Evolutionary conservation across 2,797 vertebrate genomes (phyloP).

Genomic region (Malacoraja senta): DNA sequence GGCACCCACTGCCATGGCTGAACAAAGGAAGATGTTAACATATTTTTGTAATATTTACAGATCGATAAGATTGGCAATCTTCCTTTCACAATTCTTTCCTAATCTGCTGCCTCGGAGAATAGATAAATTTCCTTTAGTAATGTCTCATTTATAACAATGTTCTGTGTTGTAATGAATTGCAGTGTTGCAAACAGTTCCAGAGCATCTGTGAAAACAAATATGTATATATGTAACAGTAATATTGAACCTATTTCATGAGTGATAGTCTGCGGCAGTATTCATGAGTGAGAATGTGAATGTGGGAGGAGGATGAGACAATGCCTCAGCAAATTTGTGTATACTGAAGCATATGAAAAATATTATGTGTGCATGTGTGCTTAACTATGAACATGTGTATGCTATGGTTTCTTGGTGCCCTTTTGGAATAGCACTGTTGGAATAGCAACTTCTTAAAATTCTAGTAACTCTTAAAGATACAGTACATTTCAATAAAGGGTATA

Average conservation of each 20-base stretch:
- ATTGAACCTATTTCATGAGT: neutral
- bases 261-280: neutral
- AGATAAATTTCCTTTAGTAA: neutral
- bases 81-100: neutral
- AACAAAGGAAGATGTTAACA: neutral
- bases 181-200: neutral
- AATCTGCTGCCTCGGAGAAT: neutral
- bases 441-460: neutral
- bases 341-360: neutral
- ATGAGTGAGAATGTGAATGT: neutral
- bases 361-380: neutral
- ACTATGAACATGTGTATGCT: neutral
- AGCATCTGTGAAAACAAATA: neutral
- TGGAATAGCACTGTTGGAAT: neutral
- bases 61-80: neutral
- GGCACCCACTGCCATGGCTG: neutral
- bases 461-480: slow-evolving; percentile 1
- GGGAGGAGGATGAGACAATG: neutral
- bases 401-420: neutral
- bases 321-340: neutral
- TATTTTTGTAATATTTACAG: neutral
- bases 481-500: slow-evolving; percentile 31
- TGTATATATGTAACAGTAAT: neutral
- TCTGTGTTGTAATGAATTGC: neutral
- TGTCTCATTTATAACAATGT: neutral